These are phyloP conservation scores for Cheilinus undulatus DNA, from an alignment of 2,113 vertebrate genomes.

Conservation along the genomic window DNA sequence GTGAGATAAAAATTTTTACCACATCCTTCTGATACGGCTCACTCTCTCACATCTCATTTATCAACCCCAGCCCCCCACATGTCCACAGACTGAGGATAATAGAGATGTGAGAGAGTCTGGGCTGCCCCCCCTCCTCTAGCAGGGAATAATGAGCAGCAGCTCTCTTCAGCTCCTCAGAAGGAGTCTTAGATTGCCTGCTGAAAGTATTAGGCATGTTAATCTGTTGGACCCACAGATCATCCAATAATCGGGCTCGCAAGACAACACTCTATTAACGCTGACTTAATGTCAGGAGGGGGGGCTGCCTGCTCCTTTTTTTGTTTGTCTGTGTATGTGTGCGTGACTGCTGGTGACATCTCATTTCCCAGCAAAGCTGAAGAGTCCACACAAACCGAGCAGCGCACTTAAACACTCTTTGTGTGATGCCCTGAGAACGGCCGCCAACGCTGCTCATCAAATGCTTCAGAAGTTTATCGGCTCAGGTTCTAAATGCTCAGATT, in stretches of 20 bases:
- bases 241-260: conserved; percentile 79
- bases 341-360: conserved; percentile 65
- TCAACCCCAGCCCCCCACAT: conserved; percentile 45
- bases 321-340: conserved; percentile 25
- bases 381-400: conserved; percentile 52
- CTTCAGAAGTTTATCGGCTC: conserved; percentile 26
- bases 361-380: conserved; percentile 75
- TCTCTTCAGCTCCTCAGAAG: conserved; percentile 72
- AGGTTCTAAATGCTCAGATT: conserved; percentile 6
- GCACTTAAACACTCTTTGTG: neutral
- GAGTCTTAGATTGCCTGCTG: conserved; percentile 81
- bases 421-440: conserved; percentile 2
- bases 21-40: neutral
- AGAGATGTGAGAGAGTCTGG: conserved; percentile 58
- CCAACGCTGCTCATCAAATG: conserved; percentile 10
- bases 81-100: conserved; percentile 62
- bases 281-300: conserved; percentile 74
- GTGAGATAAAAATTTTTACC: conserved; percentile 1
- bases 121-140: neutral
- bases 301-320: conserved; percentile 17
- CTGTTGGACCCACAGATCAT: conserved; percentile 86
- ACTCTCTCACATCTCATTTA: conserved; percentile 38
- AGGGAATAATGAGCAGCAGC: conserved; percentile 75
- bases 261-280: conserved; percentile 80
- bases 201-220: conserved; percentile 85